A percentile compares a stretch with the other conserved stretches of the same genome.
Conservation (phyloP, 2,888 invertebrate genomes). For the Peribatodes rhomboidaria region DNA sequence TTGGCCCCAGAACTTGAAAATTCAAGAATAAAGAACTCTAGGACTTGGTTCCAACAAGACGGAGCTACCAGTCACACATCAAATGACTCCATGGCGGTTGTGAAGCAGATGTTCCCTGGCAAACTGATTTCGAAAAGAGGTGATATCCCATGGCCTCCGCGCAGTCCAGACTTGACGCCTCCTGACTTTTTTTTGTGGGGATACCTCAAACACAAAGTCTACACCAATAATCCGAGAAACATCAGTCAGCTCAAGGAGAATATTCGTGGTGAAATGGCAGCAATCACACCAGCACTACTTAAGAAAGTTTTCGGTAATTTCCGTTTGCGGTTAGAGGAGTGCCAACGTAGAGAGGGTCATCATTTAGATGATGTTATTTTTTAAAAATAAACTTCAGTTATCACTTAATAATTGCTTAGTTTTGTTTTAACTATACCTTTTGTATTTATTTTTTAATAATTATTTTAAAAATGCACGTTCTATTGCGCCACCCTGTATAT, state of each 20-base stretch:
- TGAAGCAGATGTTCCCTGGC: not conserved
- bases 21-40: conserved; percentile 12
- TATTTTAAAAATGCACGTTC: conserved; percentile 1
- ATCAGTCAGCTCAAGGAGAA: too few species aligned
- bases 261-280: too few species aligned
- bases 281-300: not conserved
- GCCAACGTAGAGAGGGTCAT: not conserved
- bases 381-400: conserved; percentile 5
- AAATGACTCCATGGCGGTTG: conserved; percentile 15
- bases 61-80: conserved; percentile 12
- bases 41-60: conserved; percentile 14
- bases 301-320: not conserved
- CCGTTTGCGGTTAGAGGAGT: not conserved
- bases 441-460: not conserved
- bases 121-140: too few species aligned
- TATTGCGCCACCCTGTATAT: conserved; percentile 1
- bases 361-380: conserved; percentile 1
- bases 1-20: conserved; percentile 5
- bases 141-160: too few species aligned
- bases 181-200: not conserved
- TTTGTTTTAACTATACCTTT: conserved; percentile 5
- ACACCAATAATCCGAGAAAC: too few species aligned
- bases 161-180: too few species aligned
- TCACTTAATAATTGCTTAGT: not conserved
- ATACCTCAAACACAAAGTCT: not conserved